Conservation (phyloP, 2,888 invertebrate species). For the Sinentomon sp. region DNA sequence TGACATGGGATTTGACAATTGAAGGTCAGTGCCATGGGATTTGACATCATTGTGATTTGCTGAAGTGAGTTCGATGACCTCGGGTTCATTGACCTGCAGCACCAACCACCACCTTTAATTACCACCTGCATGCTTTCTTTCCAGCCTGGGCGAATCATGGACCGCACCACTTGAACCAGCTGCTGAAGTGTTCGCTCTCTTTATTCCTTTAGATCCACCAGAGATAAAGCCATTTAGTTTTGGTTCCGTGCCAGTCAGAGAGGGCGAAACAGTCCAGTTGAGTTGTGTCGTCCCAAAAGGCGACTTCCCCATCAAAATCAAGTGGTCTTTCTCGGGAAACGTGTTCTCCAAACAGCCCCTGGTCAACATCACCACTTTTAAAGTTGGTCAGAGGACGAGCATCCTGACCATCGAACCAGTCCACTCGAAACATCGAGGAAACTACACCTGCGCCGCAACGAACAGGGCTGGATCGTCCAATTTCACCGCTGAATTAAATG, state of each 20-base stretch:
- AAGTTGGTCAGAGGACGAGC: slow-evolving; percentile 29
- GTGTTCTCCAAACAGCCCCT: slow-evolving; percentile 21
- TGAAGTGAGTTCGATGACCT: too few relatives aligned
- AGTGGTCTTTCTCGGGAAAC: too few relatives aligned
- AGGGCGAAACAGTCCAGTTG: too few relatives aligned
- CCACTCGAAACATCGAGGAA: slow-evolving; percentile 37
- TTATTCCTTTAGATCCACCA: slow-evolving; percentile 42
- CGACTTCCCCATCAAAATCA: slow-evolving; percentile 42
- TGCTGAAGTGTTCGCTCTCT: too few relatives aligned
- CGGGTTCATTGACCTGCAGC: too few relatives aligned
- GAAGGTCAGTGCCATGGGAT: too few relatives aligned
- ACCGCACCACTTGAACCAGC: too few relatives aligned
- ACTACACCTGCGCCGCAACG: slow-evolving; percentile 42
- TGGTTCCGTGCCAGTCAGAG: slow-evolving; percentile 35
- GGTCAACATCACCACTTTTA: slow-evolving; percentile 12
- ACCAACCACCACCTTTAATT: too few relatives aligned
- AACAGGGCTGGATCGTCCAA: slow-evolving; percentile 40
- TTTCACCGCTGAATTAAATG: slow-evolving; percentile 35
- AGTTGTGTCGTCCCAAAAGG: slow-evolving; percentile 38
- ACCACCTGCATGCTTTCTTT: too few relatives aligned
- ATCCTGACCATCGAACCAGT: slow-evolving; percentile 38
- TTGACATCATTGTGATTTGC: too few relatives aligned
- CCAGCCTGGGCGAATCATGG: too few relatives aligned
- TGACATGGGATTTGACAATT: too few relatives aligned
- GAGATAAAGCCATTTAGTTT: slow-evolving; percentile 47